Base-by-base conservation (phyloP, 2,797 vertebrate genomes). In the Bryconaethiops microstoma region DNA sequence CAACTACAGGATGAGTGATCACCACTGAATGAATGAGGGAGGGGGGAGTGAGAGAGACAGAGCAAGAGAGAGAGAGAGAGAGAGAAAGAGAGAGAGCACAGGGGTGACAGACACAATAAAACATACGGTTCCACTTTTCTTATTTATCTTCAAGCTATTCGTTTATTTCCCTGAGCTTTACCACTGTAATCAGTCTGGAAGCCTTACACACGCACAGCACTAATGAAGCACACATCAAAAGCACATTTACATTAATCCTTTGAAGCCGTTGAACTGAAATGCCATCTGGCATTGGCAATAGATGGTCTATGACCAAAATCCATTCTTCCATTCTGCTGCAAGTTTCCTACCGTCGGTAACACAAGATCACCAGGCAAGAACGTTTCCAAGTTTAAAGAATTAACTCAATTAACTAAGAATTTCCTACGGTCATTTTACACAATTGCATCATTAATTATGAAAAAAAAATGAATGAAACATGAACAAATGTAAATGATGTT, bases 1-100 rank as follows among this genome's bases (percentile, higher is more conserved):
- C 40, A 79, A 42, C 64, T 77, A 78, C 67, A 82, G 82, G 71
- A 84, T 84, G 71, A 60, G 50, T 50, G 65, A 82, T 48, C 76
- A 77, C 55, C 59, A 74, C 65, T 74, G 25, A 74, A n/a, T 23
- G 21, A 82, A 21, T 7, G 23, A 55, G 60, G 25, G 60, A 45
- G 10, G 62, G 25, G 45, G 45, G 45, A 23, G 8, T 12, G 19
- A 42, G 45, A 48, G 29, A 50, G 55, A 17, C n/a, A 16, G 54
- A 76, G 39, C 48, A 48, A 48, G 45, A 48, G 19, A 68, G 68
- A 68, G 76, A 52, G 35, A 78, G 12, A 52, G 21, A 63, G n/a
- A 57, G 19, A 59, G 54, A 72, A 23, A 71, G 0, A 48, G 0
- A 17, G 57, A 62, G 25, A 75, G 3, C 50, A 7, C 3, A 76